phyloP scores from a whole-genome alignment of 1,140 invertebrate species.

The Leptinotarsa lineolata region DNA sequence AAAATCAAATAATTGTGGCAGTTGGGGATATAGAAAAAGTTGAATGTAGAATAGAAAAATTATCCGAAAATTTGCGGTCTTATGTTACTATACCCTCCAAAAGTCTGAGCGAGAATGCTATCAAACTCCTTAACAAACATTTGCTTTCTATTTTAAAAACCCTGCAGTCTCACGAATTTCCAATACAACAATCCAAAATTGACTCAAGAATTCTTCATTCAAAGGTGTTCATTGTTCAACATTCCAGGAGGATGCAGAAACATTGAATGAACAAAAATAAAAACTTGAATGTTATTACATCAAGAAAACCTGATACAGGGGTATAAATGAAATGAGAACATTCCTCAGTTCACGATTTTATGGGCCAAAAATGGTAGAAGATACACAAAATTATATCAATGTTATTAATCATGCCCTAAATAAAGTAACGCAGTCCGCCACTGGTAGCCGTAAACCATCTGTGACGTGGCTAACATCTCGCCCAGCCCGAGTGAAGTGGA shows the following conservation, averaged over 20 bases:
- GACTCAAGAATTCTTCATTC: too few species aligned
- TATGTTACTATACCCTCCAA: constrained; percentile 22
- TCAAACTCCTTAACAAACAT: constrained; percentile 30
- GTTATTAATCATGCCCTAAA: constrained; percentile 22
- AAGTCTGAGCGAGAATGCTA: constrained; percentile 10
- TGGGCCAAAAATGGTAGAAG: constrained; percentile 38
- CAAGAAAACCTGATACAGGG: constrained; percentile 39
- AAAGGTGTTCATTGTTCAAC: too few species aligned
- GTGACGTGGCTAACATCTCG: constrained; percentile 41
- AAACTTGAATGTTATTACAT: constrained; percentile 38
- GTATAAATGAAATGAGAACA: constrained; percentile 36
- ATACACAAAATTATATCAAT: constrained; percentile 34
- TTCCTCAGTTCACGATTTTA: constrained; percentile 33
- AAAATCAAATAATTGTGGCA: constrained; percentile 34
- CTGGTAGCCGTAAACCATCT: constrained; percentile 30
- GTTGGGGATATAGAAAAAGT: background rate
- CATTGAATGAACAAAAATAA: constrained; percentile 32
- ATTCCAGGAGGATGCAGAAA: constrained; percentile 29
- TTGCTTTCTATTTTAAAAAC: constrained; percentile 33
- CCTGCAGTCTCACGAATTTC: background rate
- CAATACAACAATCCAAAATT: constrained; percentile 29
- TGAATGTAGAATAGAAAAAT: constrained; percentile 13
- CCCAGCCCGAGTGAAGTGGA: constrained; percentile 35
- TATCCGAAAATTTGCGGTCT: constrained; percentile 31
- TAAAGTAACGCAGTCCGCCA: constrained; percentile 28